Conservation (phyloP, 2,888 invertebrate species). For the Sicus ferrugineus region DNA sequence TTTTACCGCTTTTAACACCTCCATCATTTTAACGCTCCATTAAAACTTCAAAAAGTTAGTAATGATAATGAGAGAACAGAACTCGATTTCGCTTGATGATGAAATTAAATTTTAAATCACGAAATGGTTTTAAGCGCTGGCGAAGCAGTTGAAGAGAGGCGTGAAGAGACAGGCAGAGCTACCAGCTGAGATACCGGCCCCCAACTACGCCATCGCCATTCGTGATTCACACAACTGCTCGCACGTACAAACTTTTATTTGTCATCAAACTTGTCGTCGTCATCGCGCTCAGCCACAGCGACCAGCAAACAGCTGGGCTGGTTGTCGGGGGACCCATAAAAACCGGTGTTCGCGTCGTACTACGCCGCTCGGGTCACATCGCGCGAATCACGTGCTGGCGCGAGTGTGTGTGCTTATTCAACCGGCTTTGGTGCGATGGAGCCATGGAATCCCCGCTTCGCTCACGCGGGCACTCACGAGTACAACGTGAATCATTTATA, state of each 20-base stretch:
- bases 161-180: background rate
- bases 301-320: background rate
- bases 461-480: background rate
- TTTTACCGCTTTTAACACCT: too few species aligned
- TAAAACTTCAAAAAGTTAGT: background rate
- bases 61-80: background rate
- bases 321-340: slow-evolving; percentile 1
- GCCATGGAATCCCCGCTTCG: background rate
- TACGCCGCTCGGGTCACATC: background rate
- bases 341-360: background rate
- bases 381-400: background rate
- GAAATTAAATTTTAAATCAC: background rate
- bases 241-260: background rate
- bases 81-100: background rate
- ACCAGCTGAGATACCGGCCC: background rate
- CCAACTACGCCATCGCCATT: too few species aligned
- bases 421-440: background rate
- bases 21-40: too few species aligned
- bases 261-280: background rate
- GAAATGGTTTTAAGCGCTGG: background rate
- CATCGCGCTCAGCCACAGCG: background rate
- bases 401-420: background rate
- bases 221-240: background rate
- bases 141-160: background rate
- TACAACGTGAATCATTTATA: slow-evolving; percentile 1